phyloP scores from a whole-genome alignment of 2,113 vertebrate species.

The Salvelinus namaycush region DNA sequence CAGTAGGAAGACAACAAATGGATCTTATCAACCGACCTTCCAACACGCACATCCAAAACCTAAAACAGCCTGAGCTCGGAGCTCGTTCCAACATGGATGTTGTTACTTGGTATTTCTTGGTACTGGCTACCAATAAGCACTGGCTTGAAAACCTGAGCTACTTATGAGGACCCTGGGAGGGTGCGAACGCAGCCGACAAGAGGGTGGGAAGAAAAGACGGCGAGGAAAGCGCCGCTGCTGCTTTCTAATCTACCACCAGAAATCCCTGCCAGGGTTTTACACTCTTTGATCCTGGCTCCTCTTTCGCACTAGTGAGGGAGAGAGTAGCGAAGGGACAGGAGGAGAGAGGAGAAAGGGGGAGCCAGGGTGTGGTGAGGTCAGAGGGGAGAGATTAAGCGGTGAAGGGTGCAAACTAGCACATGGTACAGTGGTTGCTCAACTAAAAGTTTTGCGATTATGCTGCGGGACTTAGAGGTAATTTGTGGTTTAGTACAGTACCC shows the following conservation, averaged over 20 bases:
- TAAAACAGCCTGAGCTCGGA: no score
- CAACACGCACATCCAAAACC: no score
- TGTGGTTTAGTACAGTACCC: no score
- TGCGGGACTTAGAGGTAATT: no score
- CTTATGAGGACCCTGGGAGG: constrained; percentile 59
- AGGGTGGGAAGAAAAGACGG: not conserved
- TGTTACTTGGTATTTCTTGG: constrained; percentile 34
- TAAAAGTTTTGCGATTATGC: no score
- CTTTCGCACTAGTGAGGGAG: constrained; percentile 76
- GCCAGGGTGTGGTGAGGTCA: constrained; percentile 63
- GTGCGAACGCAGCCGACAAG: not conserved
- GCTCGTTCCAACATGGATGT: constrained; percentile 36
- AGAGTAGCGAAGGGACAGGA: not conserved
- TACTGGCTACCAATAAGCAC: constrained; percentile 65
- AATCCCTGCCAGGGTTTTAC: constrained; percentile 84
- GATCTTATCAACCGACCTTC: constrained; percentile 5
- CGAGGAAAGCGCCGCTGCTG: constrained; percentile 44
- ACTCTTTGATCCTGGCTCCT: constrained; percentile 90
- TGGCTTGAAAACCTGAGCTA: constrained; percentile 55
- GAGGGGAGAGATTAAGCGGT: constrained; percentile 61
- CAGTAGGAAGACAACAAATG: no score
- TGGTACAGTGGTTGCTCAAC: not conserved
- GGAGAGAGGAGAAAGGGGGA: constrained; percentile 35
- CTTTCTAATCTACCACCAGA: constrained; percentile 92
- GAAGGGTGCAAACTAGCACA: not conserved